Evolutionary conservation across 2,797 vertebrate species (phyloP), one percentile per base, ranked within the genome.

Genomic region (Vespertilio murinus): DNA sequence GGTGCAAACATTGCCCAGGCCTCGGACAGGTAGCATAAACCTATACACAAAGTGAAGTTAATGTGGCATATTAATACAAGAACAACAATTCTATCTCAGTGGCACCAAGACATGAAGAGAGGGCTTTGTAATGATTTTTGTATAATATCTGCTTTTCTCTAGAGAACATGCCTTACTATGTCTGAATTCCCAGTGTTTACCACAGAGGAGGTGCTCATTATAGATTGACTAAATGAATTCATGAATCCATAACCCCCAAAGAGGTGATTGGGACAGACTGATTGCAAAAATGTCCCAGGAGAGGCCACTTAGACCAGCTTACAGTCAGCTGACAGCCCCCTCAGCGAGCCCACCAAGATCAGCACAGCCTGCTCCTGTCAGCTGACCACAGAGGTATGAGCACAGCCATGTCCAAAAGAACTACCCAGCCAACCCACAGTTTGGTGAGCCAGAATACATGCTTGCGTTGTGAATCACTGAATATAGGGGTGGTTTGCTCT

Each of bases 401-500:
- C 8, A 22, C 9, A 17, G 84, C 54, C 25, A 18, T 8, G 3
- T 13, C 49, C 40, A 16, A 25, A 90, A 69, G 85, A n/a, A 17
- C 23, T 0, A 0, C 40, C 52, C 18, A 11, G n/a, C 30, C 5
- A 22, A 13, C 28, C 22, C 33, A 0, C 6, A 33, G 25, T 52
- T 28, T 8, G 20, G 38, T 6, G 23, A 70, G 71, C 64, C 70
- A 94, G 70, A 87, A 38, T 4, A 79, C 67, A 74, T 5, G 9
- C 64, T 40, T 64, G 28, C 30, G 30, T 49, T 85, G 28, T 16
- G n/a, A 83, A 69, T 49, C 18, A 33, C 35, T 45, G n/a, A 71
- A 20, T 28, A 54, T 2, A 9, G 38, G 22, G 23, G 52, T 52
- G 45, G 20, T 45, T 61, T 65, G 56, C 74, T 28, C 71, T 3